These are phyloP conservation scores for Sinosuthora webbiana DNA, from an alignment of 2,113 vertebrate genomes.

Conservation along the genomic window DNA sequence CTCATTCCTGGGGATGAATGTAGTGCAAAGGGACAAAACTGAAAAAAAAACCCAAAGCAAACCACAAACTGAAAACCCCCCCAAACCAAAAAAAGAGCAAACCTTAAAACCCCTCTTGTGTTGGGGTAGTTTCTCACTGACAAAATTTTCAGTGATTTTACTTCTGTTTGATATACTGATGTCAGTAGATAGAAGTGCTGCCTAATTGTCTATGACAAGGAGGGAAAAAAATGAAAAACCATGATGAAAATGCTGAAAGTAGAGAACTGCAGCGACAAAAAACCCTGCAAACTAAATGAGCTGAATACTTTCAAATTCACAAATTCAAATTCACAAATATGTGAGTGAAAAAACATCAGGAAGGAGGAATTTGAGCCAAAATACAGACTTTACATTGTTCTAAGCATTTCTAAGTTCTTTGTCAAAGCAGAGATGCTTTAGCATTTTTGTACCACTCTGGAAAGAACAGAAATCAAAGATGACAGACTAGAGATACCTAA, in stretches of 20 bases:
- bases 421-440: neutral
- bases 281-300: neutral
- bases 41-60: neutral
- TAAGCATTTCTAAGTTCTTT: neutral
- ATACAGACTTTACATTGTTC: neutral
- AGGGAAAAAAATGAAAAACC: neutral
- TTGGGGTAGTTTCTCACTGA: neutral
- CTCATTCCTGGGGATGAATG: neutral
- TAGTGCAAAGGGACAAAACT: neutral
- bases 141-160: neutral
- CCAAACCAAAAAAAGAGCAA: neutral
- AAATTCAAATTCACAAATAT: neutral
- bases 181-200: neutral
- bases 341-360: neutral
- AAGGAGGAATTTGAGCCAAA: neutral
- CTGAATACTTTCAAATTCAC: neutral
- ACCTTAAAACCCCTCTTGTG: neutral
- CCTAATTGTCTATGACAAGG: neutral
- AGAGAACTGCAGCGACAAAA: neutral
- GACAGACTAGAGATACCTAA: neutral
- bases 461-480: neutral
- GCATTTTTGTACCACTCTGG: neutral
- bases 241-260: neutral
- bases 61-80: rapidly evolving
- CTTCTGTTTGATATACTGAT: neutral